These are phyloP conservation scores for Gobio gobio DNA, from an alignment of 2,113 vertebrate genomes.

Conservation along the genomic window DNA sequence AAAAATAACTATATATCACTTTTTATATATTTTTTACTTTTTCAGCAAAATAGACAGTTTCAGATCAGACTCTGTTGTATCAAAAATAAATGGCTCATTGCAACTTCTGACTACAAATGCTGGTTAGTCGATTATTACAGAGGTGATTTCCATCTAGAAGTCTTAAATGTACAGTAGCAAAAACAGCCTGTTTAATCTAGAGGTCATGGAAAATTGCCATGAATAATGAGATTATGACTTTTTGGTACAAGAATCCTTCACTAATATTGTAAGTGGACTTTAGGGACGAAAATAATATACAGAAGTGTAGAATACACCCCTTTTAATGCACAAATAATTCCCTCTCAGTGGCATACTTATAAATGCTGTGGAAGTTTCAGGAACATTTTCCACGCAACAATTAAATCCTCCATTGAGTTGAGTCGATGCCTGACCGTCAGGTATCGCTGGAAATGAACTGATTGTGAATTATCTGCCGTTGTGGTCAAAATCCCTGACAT, in stretches of 20 bases:
- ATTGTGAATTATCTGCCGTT: slow-evolving; percentile 31
- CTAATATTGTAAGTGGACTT: slow-evolving; percentile 19
- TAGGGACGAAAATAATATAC: slow-evolving; percentile 5
- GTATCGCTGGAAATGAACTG: slow-evolving; percentile 17
- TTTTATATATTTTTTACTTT: no score
- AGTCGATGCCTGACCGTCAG: slow-evolving; percentile 34
- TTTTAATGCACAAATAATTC: background rate
- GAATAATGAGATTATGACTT: background rate
- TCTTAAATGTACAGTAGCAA: background rate
- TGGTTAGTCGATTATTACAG: no score
- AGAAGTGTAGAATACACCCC: background rate
- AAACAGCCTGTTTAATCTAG: background rate
- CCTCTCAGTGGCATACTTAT: background rate
- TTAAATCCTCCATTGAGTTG: slow-evolving; percentile 39
- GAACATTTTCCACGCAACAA: slow-evolving; percentile 34
- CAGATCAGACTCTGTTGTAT: no score
- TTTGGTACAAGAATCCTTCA: background rate
- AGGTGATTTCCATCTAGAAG: background rate
- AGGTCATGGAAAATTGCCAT: background rate
- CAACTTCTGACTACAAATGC: no score
- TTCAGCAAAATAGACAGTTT: no score
- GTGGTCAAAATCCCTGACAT: slow-evolving; percentile 30
- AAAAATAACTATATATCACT: no score
- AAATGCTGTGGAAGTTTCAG: slow-evolving; percentile 15
- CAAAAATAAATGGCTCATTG: no score